Base-by-base conservation (phyloP, 1,140 invertebrate genomes). In the Charaxes varanes region DNA sequence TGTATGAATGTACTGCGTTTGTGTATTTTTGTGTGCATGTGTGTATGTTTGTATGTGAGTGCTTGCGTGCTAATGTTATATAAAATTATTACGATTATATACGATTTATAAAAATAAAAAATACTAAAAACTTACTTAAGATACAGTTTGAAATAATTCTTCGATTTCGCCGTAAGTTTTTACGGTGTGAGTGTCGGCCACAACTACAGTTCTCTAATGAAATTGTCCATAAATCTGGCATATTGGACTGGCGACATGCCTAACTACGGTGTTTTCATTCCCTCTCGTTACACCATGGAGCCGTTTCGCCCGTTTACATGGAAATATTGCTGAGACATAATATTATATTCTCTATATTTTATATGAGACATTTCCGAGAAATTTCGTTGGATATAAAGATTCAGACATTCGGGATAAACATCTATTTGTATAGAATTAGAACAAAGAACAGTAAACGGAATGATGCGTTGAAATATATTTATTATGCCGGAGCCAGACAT, bases 191-290 rank as follows among this genome's bases (percentile, higher is more conserved):
- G 6, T 8, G 13, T 7, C 27, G n/a, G 15, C 31, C 44, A 7
- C 8, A 30, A 33, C 22, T 45, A 47, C 41, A 66, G 50, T 63
- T 47, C 57, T 62, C 61, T 71, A 71, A 71, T 66, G 64, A 68
- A 68, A 66, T 68, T 56, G 62, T 68, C 68, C 60, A 71, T 71
- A 68, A 71, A 68, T 71, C 68, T 58, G 50, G 49, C 62, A 66
- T 68, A 71, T 71, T 66, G 62, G 52, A 66, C 59, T 66, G 68
- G 52, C 64, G 64, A 68, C 64, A 68, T 71, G 67, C 67, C 67
- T 66, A 68, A 63, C 59, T 66, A 62, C 52, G 53, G 53, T 64
- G 52, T 67, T 65, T 63, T 58, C 54, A 48, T 56, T 52, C 42
- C 43, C 45, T 49, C 49, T 61, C 47, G 48, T 51, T 56, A 51